Evolutionary conservation across 2,113 vertebrate genomes (phyloP).

Genomic region (Lepus europaeus): DNA sequence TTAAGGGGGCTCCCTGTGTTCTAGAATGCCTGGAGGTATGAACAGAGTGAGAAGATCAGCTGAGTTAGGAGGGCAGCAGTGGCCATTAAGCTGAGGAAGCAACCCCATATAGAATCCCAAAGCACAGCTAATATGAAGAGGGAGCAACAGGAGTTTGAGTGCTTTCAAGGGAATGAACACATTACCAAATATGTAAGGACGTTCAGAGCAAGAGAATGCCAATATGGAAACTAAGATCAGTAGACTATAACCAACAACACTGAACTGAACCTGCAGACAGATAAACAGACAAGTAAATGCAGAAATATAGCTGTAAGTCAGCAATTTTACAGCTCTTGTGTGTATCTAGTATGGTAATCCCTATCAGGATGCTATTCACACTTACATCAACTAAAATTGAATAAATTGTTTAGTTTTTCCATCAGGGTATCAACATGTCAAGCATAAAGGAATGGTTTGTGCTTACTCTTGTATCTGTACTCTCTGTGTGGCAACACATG

Average conservation of each 20-base stretch:
- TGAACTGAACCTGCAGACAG: not conserved
- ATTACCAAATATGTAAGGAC: not conserved
- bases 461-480: not conserved
- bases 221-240: not conserved
- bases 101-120: not conserved
- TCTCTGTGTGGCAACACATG: not conserved
- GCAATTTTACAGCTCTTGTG: not conserved
- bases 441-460: not conserved
- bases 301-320: not conserved
- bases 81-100: too few species aligned
- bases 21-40: fast-evolving
- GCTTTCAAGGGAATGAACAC: not conserved
- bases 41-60: not conserved
- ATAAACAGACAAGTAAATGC: not conserved
- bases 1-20: too few species aligned
- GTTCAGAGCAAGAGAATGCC: not conserved
- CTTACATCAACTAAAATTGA: not conserved
- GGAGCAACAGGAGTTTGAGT: not conserved
- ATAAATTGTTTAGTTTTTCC: not conserved
- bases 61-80: too few species aligned
- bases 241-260: too few species aligned
- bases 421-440: not conserved
- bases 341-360: not conserved
- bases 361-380: not conserved
- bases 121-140: not conserved